phyloP scores from a whole-genome alignment of 2,888 invertebrate species.

The Dasysyrphus tricinctus region DNA sequence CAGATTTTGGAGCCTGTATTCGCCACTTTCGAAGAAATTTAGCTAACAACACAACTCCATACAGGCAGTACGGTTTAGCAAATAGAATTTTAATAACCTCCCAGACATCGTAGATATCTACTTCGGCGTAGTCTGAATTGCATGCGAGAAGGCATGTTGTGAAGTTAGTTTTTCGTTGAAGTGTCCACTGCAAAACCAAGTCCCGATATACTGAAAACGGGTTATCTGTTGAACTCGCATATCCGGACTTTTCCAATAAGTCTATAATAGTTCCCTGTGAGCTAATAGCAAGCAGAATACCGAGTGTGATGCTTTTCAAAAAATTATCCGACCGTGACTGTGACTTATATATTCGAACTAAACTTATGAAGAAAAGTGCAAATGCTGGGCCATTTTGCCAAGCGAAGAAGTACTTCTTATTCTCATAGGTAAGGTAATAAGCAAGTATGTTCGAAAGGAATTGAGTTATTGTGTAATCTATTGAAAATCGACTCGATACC shows the following conservation, averaged over 20 bases:
- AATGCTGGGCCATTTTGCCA: conserved; percentile 81
- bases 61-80: conserved; percentile 82
- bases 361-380: conserved; percentile 79
- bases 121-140: conserved; percentile 80
- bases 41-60: conserved; percentile 82
- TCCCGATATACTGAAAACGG: conserved; percentile 80
- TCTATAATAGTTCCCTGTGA: conserved; percentile 80
- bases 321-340: conserved; percentile 77
- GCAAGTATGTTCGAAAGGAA: conserved; percentile 80
- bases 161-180: conserved; percentile 81
- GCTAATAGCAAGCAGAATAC: conserved; percentile 79
- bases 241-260: conserved; percentile 79
- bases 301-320: conserved; percentile 79
- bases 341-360: conserved; percentile 77
- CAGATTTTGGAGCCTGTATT: conserved; percentile 77
- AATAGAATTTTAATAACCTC: conserved; percentile 81
- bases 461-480: conserved; percentile 82
- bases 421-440: conserved; percentile 81
- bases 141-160: conserved; percentile 81
- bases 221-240: conserved; percentile 79
- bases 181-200: conserved; percentile 80
- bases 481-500: conserved; percentile 81
- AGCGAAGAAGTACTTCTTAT: conserved; percentile 81
- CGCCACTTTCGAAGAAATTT: conserved; percentile 82
- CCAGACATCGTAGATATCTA: conserved; percentile 80